phyloP scores from a whole-genome alignment of 2,113 vertebrate species.

The Semnornis frantzii region DNA sequence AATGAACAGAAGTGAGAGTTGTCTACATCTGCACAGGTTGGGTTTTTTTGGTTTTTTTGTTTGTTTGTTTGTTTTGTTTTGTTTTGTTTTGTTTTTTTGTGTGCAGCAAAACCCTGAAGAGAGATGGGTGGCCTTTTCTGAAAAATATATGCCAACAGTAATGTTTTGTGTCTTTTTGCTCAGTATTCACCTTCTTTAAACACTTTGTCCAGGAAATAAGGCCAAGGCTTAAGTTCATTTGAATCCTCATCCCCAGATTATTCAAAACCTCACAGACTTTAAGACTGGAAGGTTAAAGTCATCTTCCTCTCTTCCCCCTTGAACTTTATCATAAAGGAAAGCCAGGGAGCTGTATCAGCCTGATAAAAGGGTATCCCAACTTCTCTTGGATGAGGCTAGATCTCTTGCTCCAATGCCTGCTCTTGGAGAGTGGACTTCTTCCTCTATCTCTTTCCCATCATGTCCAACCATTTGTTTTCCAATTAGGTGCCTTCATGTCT shows the following conservation, averaged over 20 bases:
- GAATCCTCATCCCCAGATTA: not conserved
- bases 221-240: not conserved
- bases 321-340: not conserved
- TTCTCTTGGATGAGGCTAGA: not conserved
- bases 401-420: not conserved
- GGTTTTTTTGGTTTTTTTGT: not conserved
- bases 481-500: not conserved
- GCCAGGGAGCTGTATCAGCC: not conserved
- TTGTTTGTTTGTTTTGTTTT: no score
- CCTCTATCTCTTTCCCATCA: not conserved
- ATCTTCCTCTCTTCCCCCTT: not conserved
- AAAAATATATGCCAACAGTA: not conserved
- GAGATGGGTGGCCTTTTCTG: not conserved
- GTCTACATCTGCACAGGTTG: not conserved
- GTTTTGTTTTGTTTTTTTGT: no score
- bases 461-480: not conserved
- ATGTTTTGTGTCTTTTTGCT: not conserved
- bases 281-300: not conserved
- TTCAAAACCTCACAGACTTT: not conserved
- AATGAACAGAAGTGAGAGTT: not conserved
- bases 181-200: not conserved
- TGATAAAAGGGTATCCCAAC: not conserved
- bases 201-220: not conserved
- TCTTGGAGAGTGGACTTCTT: not conserved
- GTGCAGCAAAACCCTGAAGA: not conserved